Percentiles rank a stretch among this genome's conserved stretches.
Conservation (phyloP, 2,888 invertebrate species). For the Drosophila anomalata region DNA sequence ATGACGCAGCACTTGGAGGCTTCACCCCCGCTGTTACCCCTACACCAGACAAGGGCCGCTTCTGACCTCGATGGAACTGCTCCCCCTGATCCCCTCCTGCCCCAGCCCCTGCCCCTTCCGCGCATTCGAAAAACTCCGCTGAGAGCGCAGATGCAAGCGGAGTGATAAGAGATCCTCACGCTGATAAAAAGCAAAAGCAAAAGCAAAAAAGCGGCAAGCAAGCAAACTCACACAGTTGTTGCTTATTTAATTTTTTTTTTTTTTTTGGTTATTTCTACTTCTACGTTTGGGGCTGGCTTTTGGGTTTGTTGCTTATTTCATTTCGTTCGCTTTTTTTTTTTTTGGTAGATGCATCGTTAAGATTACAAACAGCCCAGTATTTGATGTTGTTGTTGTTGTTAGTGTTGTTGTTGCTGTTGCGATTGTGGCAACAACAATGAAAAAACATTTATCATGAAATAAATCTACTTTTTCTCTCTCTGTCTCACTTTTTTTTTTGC, state of each 20-base stretch:
- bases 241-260: constrained; percentile 46
- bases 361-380: constrained; percentile 61
- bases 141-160: constrained; percentile 68
- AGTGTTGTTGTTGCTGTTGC: constrained; percentile 41
- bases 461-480: constrained; percentile 65
- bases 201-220: constrained; percentile 30
- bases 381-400: constrained; percentile 40
- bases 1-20: constrained; percentile 62
- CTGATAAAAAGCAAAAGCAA: constrained; percentile 63
- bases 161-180: constrained; percentile 75
- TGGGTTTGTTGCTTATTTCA: constrained; percentile 58
- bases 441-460: constrained; percentile 75
- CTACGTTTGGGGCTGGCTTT: constrained; percentile 10
- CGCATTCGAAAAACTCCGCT: constrained; percentile 37
- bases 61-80: constrained; percentile 61
- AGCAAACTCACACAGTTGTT: constrained; percentile 47
- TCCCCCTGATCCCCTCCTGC: background rate
- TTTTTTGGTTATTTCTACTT: constrained; percentile 57
- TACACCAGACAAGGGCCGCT: background rate
- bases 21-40: constrained; percentile 11
- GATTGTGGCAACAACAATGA: constrained; percentile 68
- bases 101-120: too few species aligned
- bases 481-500: constrained; percentile 19
- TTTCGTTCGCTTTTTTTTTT: constrained; percentile 68
- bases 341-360: constrained; percentile 73